Evolutionary conservation across 2,888 invertebrate genomes (phyloP).

Genomic region (Pediacus dermestoides): DNA sequence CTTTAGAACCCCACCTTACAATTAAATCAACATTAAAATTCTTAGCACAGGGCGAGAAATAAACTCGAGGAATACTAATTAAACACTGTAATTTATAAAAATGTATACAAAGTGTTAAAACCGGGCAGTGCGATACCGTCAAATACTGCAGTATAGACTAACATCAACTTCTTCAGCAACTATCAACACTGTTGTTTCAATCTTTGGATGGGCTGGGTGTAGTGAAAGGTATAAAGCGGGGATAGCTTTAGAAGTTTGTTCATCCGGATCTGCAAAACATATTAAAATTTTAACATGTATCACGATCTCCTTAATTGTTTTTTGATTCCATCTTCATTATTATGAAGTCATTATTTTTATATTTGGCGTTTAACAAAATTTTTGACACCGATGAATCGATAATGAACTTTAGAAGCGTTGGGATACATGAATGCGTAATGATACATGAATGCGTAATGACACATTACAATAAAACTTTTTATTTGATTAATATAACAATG

Average conservation of each 20-base stretch:
- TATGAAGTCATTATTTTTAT: too few species aligned
- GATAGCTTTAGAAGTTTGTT: constrained; percentile 16
- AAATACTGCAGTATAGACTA: constrained; percentile 7
- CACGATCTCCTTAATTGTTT: too few species aligned
- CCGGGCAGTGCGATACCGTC: constrained; percentile 9
- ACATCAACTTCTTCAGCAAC: constrained; percentile 23
- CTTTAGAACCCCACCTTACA: constrained; percentile 20
- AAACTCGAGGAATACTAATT: constrained; percentile 14
- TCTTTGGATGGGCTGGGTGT: constrained; percentile 31
- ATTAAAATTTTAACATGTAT: too few species aligned
- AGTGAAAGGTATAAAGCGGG: constrained; percentile 35
- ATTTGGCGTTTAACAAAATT: too few species aligned
- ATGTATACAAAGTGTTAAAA: constrained; percentile 3
- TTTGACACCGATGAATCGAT: too few species aligned
- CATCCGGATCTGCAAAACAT: constrained; percentile 19
- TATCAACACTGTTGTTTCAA: constrained; percentile 22
- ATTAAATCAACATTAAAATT: constrained; percentile 23
- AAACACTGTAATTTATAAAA: constrained; percentile 6
- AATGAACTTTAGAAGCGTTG: too few species aligned
- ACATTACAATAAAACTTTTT: too few species aligned
- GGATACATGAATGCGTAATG: too few species aligned
- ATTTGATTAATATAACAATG: too few species aligned
- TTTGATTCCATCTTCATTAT: too few species aligned
- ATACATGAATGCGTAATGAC: too few species aligned
- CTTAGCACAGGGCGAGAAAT: constrained; percentile 19